Conservation (phyloP, 2,113 vertebrate species). For the Pangasianodon gigas region DNA sequence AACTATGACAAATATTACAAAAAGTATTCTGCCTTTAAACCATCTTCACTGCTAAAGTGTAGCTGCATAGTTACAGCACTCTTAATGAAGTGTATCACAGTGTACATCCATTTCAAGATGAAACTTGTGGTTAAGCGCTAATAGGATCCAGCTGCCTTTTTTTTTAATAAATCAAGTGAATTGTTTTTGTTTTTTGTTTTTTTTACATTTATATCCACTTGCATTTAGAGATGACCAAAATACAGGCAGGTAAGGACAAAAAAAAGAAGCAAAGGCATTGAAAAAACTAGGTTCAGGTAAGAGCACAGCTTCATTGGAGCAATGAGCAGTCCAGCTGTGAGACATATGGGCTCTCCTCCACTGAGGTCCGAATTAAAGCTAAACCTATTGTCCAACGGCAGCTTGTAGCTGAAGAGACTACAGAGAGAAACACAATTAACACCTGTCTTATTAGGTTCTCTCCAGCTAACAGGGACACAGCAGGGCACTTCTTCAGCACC, state of each 20-base stretch:
- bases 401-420: slow-evolving; percentile 40
- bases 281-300: background rate
- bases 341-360: slow-evolving; percentile 21
- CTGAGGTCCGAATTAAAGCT: slow-evolving; percentile 21
- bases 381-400: slow-evolving; percentile 18
- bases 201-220: background rate
- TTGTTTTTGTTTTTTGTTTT: slow-evolving; percentile 4
- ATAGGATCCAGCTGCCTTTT: background rate
- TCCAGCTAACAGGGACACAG: slow-evolving; percentile 41
- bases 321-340: slow-evolving; percentile 1
- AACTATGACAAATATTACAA: background rate
- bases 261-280: background rate
- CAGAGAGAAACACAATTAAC: slow-evolving; percentile 44
- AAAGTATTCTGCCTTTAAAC: background rate
- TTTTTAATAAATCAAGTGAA: background rate
- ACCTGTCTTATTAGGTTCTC: slow-evolving; percentile 40
- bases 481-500: slow-evolving; percentile 23
- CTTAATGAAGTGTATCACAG: background rate
- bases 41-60: background rate
- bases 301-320: background rate
- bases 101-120: background rate
- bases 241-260: background rate
- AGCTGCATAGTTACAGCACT: background rate
- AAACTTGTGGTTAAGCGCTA: background rate
- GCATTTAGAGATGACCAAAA: background rate